Base-by-base conservation (phyloP, 2,797 vertebrate genomes). In the Leuciscus waleckii region DNA sequence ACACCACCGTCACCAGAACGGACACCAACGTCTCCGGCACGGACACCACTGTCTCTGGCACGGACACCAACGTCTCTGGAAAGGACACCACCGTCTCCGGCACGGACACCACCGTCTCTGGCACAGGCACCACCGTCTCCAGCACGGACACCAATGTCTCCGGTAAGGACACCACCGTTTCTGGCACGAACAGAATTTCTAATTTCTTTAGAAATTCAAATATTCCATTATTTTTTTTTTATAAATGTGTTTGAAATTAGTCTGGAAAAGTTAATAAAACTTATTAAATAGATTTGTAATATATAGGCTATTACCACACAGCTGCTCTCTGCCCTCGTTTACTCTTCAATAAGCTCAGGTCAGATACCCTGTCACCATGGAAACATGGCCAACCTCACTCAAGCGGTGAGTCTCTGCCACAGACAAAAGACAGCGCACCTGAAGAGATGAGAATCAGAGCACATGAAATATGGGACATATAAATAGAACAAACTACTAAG, bases 301-400 rank as follows among this genome's bases (percentile, higher is more conserved):
- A 26, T n/a, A 4, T 58, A 61, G 4, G 23, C 21, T 46, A 46
- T 46, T 13, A 37, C 6, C 8, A 17, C 51, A 58, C 51, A 56
- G 74, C 51, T 77, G 51, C 11, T 76, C 32, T 76, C 74, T 77
- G 75, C 23, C 75, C 35, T 39, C 35, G 23, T 58, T 58, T 26
- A 61, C 54, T 77, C 35, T 58, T 39, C 75, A 77, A 23, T 56
- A 16, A 37, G 54, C 54, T 56, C 32, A n/a, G 37, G 74, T 56
- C 51, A 56, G 26, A 32, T 10, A 51, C 71, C 10, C 73, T 23
- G 75, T 58, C 54, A 56, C 75, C 75, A 77, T 77, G 54, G 54
- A 39, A 58, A 77, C 54, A 39, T 14, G 3, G 54, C 23, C 23
- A 61, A 19, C 54, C 23, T 61, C 75, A 26, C 35, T 61, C 51